Evolutionary conservation across 2,888 invertebrate genomes (phyloP).

Genomic region (Drosophila peninsularis): DNA sequence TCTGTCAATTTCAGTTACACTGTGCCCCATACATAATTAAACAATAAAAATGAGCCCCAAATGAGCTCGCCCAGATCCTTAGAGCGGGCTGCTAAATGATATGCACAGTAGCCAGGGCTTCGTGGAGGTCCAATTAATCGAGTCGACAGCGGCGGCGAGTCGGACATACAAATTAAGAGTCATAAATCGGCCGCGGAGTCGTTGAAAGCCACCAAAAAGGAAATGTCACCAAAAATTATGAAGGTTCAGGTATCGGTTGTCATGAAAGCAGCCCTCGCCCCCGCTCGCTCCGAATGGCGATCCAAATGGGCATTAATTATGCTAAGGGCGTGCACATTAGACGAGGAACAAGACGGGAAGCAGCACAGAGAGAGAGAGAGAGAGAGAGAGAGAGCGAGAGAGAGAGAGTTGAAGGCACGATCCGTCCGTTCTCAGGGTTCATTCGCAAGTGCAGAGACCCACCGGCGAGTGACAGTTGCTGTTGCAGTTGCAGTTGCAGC

Average conservation of each 20-base stretch:
- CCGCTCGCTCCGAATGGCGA: background rate
- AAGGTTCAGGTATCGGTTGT: conserved; percentile 59
- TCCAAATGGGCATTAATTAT: conserved; percentile 68
- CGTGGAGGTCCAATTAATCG: conserved; percentile 81
- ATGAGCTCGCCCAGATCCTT: conserved; percentile 43
- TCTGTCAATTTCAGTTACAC: conserved; percentile 2
- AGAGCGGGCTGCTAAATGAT: conserved; percentile 53
- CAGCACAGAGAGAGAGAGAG: background rate
- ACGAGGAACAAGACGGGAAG: conserved; percentile 15
- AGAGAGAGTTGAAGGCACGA: conserved; percentile 34
- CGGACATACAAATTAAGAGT: conserved; percentile 78
- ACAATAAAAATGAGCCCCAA: conserved; percentile 60
- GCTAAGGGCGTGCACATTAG: conserved; percentile 70
- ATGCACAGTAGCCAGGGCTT: conserved; percentile 75
- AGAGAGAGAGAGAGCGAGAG: background rate
- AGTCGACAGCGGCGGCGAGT: conserved; percentile 51
- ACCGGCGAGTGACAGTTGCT: conserved; percentile 50
- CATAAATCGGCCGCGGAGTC: conserved; percentile 66
- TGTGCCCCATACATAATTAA: conserved; percentile 43
- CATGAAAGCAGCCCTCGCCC: conserved; percentile 15
- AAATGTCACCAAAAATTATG: conserved; percentile 81
- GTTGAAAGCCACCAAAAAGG: conserved; percentile 51
- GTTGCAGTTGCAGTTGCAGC: conserved; percentile 36
- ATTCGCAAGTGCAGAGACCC: conserved; percentile 63
- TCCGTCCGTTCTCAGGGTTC: conserved; percentile 24